Percentiles rank a stretch among this genome's conserved stretches.
These are phyloP conservation scores for Mantis religiosa DNA, from an alignment of 2,888 invertebrate species.

Conservation along the genomic window DNA sequence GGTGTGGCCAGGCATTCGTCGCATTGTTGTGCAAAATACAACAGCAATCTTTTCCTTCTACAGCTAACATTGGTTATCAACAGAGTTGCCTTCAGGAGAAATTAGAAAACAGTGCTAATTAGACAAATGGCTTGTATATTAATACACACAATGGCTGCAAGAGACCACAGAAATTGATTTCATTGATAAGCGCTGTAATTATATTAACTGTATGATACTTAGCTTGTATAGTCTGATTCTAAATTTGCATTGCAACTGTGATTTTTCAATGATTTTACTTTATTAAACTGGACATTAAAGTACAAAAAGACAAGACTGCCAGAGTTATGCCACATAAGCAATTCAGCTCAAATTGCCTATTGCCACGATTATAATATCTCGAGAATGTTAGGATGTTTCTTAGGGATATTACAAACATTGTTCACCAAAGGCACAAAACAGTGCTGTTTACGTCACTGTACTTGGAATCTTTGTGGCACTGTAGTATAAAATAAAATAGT, in stretches of 20 bases:
- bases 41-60: conserved; percentile 30
- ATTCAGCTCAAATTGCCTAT: neutral
- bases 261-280: neutral
- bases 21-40: conserved; percentile 31
- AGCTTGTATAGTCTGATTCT: neutral
- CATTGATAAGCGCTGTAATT: neutral
- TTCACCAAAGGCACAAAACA: neutral
- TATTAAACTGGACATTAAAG: neutral
- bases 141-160: neutral
- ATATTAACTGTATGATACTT: neutral
- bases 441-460: neutral
- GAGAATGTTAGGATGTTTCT: neutral
- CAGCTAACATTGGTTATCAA: conserved; percentile 23
- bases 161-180: neutral
- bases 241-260: neutral
- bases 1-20: conserved; percentile 46
- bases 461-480: neutral
- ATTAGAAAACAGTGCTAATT: neutral
- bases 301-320: conserved; percentile 12
- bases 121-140: neutral
- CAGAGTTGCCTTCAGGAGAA: neutral
- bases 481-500: neutral
- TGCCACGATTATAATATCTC: neutral
- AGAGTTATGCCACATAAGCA: neutral
- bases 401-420: neutral